Evolutionary conservation across 2,888 invertebrate genomes (phyloP).

Genomic region (Antitype chi): DNA sequence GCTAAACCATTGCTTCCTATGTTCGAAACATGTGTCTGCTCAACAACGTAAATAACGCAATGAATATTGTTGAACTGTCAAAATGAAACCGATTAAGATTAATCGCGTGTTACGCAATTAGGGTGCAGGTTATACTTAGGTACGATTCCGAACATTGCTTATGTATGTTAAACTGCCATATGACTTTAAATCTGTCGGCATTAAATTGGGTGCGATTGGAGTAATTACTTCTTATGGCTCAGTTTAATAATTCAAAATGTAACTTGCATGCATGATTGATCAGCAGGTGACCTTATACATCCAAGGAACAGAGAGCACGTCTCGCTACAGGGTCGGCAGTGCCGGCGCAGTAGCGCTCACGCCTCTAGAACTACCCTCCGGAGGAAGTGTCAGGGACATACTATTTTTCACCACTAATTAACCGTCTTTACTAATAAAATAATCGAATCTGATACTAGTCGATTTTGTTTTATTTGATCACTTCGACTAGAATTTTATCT

Average conservation of each 20-base stretch:
- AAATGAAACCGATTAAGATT: too few species aligned
- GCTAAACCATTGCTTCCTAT: too few species aligned
- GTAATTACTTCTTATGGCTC: background rate
- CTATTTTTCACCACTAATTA: constrained; percentile 83
- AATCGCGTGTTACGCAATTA: too few species aligned
- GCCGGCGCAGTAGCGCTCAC: constrained; percentile 77
- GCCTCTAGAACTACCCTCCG: constrained; percentile 78
- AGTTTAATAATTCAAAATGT: background rate
- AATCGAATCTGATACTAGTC: constrained; percentile 15
- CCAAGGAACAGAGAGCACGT: constrained; percentile 75
- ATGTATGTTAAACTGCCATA: background rate
- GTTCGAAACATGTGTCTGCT: too few species aligned
- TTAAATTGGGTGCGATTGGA: background rate
- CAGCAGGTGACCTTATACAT: constrained; percentile 81
- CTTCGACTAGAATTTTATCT: background rate
- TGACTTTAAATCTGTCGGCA: background rate
- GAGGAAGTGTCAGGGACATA: constrained; percentile 83
- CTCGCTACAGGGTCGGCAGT: constrained; percentile 75
- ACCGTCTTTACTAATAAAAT: constrained; percentile 43
- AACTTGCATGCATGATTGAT: too few species aligned
- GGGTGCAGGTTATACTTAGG: too few species aligned
- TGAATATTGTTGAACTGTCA: too few species aligned
- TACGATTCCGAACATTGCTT: background rate
- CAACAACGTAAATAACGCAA: too few species aligned
- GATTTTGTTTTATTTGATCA: constrained; percentile 27